Evolutionary conservation across 2,888 invertebrate genomes (phyloP), one percentile per base, ranked within the genome.

Genomic region (Argynnis bischoffii): DNA sequence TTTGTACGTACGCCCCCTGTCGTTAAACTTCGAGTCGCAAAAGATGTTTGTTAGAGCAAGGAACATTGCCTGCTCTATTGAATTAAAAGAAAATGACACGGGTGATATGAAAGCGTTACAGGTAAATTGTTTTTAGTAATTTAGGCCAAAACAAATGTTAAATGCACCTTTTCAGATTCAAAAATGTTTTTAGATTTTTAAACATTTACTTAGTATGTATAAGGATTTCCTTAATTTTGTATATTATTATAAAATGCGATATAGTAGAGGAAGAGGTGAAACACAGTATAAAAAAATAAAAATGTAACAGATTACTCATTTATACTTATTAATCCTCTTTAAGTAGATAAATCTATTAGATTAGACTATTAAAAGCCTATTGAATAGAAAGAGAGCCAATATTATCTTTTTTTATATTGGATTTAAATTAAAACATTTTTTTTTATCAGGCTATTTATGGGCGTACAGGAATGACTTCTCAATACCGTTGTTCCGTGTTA

Each of bases 1-100:
- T 84, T 92, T 99, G 51, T 99, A 98, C 86, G 96, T 99, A 16
- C 98, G 99, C 82, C 99, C 99, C 0, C 92, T 96, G 75, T 93
- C 94, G 66, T 92, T 99, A 66, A 96, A 95, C 84, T 98, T 98
- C 80, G 99, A 98, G 86, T 96, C 96, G 61, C 98, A 99, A 88
- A 98, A 98, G 84, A 93, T 96, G 77, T 98, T 98, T 81, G 96
- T 97, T 0, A 94, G 98, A 82, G 99, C 99, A 0, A 94, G 99
- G 81, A 99, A 99, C 85, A 98, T 99, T 70, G 97, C 98, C 0
- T 98, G 99, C 79, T 94, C 96, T 46, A 94, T 99, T 15, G 98
- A 99, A 85, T 87, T 99, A 69, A 94, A 97, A 72, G 97, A 98
- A 76, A 94, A 95, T 54, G 99, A 99, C 87, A 94, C 94, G 6